Conservation (phyloP, 1,140 invertebrate genomes). For the Tribolium castaneum region DNA sequence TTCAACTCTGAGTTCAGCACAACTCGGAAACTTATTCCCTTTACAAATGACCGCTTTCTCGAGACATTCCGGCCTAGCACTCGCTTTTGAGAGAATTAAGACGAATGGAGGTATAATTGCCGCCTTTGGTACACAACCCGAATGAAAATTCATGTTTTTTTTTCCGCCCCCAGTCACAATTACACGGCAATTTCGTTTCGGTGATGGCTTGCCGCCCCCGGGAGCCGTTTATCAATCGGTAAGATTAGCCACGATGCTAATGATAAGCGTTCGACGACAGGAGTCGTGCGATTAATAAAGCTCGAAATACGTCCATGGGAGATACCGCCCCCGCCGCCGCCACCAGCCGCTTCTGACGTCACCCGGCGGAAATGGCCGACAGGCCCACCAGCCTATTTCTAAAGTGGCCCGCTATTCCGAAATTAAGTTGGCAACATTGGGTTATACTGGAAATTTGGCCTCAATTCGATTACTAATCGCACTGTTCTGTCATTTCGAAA, state of each 20-base stretch:
- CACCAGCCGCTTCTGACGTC: background rate
- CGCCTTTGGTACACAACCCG: background rate
- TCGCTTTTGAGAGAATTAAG: background rate
- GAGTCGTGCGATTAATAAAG: constrained; percentile 29
- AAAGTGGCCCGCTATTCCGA: no score
- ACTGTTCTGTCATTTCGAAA: no score
- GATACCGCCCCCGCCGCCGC: background rate
- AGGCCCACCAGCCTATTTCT: no score
- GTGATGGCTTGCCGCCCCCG: background rate
- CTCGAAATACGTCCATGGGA: constrained; percentile 2
- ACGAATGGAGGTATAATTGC: background rate
- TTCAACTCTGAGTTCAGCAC: no score
- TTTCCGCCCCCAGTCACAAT: background rate
- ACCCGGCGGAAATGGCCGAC: no score
- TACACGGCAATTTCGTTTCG: constrained; percentile 2
- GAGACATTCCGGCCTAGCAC: background rate
- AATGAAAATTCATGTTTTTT: no score
- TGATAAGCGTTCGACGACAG: constrained; percentile 23
- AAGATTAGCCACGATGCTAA: constrained; percentile 26
- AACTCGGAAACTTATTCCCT: no score
- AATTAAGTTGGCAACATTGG: no score
- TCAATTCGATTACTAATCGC: no score
- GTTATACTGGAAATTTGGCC: no score
- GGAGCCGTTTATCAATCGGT: background rate
- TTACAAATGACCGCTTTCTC: background rate